A percentile compares a stretch with the other conserved stretches of the same genome.
phyloP scores from a whole-genome alignment of 92 coral and sea anemone genomes.

The Hydrozoanthus gracilis region DNA sequence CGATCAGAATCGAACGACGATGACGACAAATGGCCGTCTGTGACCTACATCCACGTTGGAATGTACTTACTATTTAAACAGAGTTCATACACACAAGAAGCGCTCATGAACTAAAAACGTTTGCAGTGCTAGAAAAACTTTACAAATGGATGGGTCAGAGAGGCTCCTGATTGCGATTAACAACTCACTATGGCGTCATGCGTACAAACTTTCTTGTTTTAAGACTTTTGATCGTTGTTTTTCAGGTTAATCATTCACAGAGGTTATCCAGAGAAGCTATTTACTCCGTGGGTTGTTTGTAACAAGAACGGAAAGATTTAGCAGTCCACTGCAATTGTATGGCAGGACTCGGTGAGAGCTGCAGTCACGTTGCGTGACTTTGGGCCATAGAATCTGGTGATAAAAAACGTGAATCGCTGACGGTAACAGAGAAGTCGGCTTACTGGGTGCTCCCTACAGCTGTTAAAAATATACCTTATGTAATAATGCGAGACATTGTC shows the following conservation, averaged over 20 bases:
- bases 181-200: constrained; percentile 9
- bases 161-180: constrained; percentile 19
- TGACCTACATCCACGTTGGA: constrained; percentile 58
- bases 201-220: neutral
- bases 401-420: constrained; percentile 54
- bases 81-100: constrained; percentile 57
- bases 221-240: neutral
- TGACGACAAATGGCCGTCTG: constrained; percentile 47
- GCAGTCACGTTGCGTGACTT: neutral
- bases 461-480: constrained; percentile 62
- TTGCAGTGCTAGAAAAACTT: constrained; percentile 48
- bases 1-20: constrained; percentile 35
- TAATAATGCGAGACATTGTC: constrained; percentile 45
- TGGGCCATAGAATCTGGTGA: constrained; percentile 23
- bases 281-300: constrained; percentile 54
- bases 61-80: constrained; percentile 59
- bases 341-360: too few relatives aligned
- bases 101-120: constrained; percentile 58
- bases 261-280: constrained; percentile 46
- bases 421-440: constrained; percentile 67
- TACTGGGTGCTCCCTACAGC: constrained; percentile 70
- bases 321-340: constrained; percentile 52
- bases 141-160: constrained; percentile 65
- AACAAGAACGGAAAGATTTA: constrained; percentile 42
- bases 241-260: constrained; percentile 36